phyloP scores from a whole-genome alignment of 2,797 vertebrate species.

The Leptoclinus maculatus region DNA sequence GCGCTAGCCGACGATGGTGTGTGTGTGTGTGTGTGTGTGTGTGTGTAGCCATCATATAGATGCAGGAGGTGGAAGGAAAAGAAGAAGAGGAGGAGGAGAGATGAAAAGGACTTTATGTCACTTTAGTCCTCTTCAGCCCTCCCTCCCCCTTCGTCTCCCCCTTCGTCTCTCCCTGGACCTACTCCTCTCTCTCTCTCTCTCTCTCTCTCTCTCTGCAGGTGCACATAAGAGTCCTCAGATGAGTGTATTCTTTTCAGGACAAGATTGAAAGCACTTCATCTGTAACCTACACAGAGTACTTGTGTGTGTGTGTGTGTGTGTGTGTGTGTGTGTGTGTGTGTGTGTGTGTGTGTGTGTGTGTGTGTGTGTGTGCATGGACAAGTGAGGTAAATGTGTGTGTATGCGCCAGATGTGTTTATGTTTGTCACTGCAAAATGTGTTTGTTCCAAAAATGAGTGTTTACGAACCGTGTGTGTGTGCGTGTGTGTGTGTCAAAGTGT shows the following conservation, averaged over 20 bases:
- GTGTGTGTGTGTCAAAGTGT: background rate
- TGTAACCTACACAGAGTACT: slow-evolving; percentile 62
- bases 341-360: slow-evolving; percentile 31
- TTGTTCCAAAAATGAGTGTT: background rate
- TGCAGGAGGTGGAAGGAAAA: slow-evolving; percentile 23
- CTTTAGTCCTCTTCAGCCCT: slow-evolving; percentile 44
- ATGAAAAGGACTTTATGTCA: slow-evolving; percentile 57
- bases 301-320: slow-evolving; percentile 24
- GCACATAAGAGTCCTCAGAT: slow-evolving; percentile 74
- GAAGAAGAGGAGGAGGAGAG: background rate
- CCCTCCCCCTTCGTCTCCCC: background rate
- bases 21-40: background rate
- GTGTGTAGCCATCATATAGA: background rate
- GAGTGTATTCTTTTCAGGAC: slow-evolving; percentile 71
- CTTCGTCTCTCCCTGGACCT: background rate
- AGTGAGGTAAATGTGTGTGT: slow-evolving; percentile 9
- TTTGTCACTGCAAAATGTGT: slow-evolving; percentile 2
- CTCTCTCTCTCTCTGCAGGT: slow-evolving; percentile 64
- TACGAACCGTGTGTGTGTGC: background rate
- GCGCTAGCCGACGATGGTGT: background rate
- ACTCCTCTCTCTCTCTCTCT: background rate
- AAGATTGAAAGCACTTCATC: slow-evolving; percentile 75
- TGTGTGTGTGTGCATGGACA: slow-evolving; percentile 13
- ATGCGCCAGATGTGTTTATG: slow-evolving; percentile 44
- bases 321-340: slow-evolving; percentile 30